These are phyloP conservation scores for Tetraodon nigroviridis DNA, from an alignment of 2,113 vertebrate species.

Conservation along the genomic window DNA sequence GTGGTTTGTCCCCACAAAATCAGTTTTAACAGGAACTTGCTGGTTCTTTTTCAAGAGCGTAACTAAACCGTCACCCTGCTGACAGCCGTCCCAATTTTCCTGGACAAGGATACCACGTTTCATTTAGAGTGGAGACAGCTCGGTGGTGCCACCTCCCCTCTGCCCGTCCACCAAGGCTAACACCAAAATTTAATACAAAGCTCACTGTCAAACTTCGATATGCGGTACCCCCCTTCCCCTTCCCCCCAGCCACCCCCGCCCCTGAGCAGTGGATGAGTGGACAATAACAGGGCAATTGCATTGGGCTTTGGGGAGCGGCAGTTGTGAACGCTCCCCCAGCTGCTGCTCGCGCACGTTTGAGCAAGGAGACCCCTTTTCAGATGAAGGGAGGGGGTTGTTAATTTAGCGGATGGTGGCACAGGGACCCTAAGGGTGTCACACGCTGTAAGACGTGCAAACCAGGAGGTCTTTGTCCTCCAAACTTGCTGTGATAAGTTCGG, in stretches of 20 bases:
- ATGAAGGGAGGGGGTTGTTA: constrained; percentile 54
- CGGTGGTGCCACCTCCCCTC: neutral
- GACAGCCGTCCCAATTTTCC: constrained; percentile 5
- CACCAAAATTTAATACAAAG: constrained; percentile 33
- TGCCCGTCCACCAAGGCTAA: constrained; percentile 5
- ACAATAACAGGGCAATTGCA: constrained; percentile 79
- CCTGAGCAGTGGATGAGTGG: constrained; percentile 68
- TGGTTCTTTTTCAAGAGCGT: neutral
- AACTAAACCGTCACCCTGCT: neutral
- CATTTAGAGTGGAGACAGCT: constrained; percentile 22
- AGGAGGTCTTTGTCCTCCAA: constrained; percentile 51
- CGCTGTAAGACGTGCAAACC: constrained; percentile 36
- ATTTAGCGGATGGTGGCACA: constrained; percentile 67
- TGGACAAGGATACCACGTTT: constrained; percentile 17
- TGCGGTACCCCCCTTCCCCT: constrained; percentile 31
- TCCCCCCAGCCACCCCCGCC: constrained; percentile 28
- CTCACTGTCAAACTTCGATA: constrained; percentile 48
- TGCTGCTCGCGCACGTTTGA: constrained; percentile 17
- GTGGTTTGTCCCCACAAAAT: no score
- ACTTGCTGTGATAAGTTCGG: constrained; percentile 18
- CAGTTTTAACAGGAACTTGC: neutral
- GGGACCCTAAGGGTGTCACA: constrained; percentile 45
- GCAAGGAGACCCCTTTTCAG: constrained; percentile 3
- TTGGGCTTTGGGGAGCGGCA: constrained; percentile 73
- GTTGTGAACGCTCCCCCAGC: constrained; percentile 47